Evolutionary conservation across 2,888 invertebrate genomes (phyloP).

Genomic region (Ormyrus rosae): DNA sequence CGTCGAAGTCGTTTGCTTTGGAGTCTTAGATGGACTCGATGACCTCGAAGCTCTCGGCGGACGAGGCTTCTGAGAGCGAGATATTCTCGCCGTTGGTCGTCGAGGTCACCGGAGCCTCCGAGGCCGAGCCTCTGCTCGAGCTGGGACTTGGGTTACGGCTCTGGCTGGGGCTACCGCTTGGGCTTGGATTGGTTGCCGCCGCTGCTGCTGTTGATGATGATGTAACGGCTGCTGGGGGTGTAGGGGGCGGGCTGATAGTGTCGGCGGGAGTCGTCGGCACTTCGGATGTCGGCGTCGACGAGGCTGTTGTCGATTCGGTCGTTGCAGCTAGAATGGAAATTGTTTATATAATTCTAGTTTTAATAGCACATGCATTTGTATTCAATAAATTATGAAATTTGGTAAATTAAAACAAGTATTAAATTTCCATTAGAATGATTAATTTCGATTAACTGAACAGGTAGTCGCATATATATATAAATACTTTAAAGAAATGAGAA

Average conservation of each 20-base stretch:
- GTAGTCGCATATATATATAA: too few relatives aligned
- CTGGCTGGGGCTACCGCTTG: background rate
- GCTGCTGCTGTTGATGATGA: conserved; percentile 39
- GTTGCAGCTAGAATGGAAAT: conserved; percentile 6
- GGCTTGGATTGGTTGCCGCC: conserved; percentile 12
- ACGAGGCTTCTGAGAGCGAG: conserved; percentile 61
- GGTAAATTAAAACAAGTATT: background rate
- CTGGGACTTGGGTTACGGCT: background rate
- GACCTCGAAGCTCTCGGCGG: conserved; percentile 69
- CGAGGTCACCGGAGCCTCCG: background rate
- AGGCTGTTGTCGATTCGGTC: background rate
- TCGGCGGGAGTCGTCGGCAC: conserved; percentile 44
- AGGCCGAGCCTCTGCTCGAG: background rate
- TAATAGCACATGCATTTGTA: too few relatives aligned
- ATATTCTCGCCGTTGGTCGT: conserved; percentile 28
- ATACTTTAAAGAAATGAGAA: too few relatives aligned
- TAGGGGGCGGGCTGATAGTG: too few relatives aligned
- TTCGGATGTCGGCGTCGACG: conserved; percentile 1
- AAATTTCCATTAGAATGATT: background rate
- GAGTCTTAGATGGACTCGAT: conserved; percentile 60
- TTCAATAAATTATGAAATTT: background rate
- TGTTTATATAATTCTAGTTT: background rate
- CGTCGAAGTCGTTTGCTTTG: too few relatives aligned
- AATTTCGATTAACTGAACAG: background rate
- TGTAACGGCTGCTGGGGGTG: too few relatives aligned